phyloP scores from a whole-genome alignment of 2,113 vertebrate species.

The Rhodinocichla rosea region DNA sequence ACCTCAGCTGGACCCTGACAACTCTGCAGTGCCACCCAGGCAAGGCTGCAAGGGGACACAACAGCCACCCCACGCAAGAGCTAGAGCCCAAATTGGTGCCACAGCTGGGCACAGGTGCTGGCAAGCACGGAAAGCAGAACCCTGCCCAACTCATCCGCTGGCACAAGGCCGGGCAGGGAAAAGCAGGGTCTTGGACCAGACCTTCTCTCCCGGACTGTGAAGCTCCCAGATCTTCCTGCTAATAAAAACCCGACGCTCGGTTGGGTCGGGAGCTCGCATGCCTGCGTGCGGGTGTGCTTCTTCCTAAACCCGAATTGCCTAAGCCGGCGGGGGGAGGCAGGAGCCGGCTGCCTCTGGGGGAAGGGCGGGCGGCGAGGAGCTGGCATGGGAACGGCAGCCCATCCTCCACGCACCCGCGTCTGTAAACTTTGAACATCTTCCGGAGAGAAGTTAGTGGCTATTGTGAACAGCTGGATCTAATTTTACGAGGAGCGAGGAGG shows the following conservation, averaged over 20 bases:
- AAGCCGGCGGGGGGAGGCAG: background rate
- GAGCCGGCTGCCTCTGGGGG: constrained; percentile 52
- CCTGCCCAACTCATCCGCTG: background rate
- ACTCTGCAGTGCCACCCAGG: background rate
- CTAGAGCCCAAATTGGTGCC: background rate
- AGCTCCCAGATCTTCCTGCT: background rate
- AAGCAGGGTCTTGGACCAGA: background rate
- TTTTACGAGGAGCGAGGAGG: constrained; percentile 67
- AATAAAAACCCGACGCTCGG: background rate
- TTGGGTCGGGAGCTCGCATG: background rate
- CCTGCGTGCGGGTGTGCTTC: background rate
- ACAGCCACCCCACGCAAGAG: accelerated
- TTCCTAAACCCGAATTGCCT: constrained; percentile 17
- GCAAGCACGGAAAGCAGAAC: background rate
- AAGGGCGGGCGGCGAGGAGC: constrained; percentile 37
- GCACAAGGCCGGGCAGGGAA: background rate
- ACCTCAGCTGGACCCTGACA: accelerated
- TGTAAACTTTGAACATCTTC: constrained; percentile 68
- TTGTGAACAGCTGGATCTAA: constrained; percentile 72
- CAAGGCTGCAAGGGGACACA: background rate
- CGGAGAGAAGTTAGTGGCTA: constrained; percentile 67
- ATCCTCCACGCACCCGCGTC: constrained; percentile 65
- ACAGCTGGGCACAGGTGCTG: background rate
- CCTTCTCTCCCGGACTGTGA: background rate
- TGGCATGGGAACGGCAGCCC: constrained; percentile 63